A percentile compares a stretch with the other conserved stretches of the same genome.
Conservation (phyloP, 2,888 invertebrate species). For the Norana najaformis region DNA sequence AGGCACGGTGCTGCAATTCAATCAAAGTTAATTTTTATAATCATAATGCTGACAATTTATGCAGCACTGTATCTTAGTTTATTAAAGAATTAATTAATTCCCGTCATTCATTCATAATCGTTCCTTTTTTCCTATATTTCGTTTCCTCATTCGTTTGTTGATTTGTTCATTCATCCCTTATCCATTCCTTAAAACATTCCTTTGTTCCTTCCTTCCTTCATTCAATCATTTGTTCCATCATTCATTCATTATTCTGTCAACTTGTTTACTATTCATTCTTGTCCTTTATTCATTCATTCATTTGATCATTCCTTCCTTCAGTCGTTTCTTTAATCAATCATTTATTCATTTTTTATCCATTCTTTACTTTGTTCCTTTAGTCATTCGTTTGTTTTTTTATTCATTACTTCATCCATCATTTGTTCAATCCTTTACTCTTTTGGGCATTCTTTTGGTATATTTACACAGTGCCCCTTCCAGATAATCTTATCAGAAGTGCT, state of each 20-base stretch:
- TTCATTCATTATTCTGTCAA: neutral
- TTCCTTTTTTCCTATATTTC: too few relatives aligned
- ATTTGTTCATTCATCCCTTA: neutral
- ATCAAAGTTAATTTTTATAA: neutral
- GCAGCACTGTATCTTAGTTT: neutral
- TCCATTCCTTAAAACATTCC: too few relatives aligned
- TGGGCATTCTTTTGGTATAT: neutral
- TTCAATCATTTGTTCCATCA: neutral
- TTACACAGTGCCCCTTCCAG: neutral
- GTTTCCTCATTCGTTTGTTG: neutral
- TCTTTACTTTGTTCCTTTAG: neutral
- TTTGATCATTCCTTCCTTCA: neutral
- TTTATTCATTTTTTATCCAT: neutral
- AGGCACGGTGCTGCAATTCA: constrained; percentile 33
- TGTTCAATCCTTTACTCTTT: neutral
- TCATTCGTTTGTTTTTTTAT: neutral
- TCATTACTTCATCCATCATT: too few relatives aligned
- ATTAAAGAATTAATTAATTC: too few relatives aligned
- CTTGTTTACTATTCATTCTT: too few relatives aligned
- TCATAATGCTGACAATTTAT: neutral
- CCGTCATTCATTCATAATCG: too few relatives aligned
- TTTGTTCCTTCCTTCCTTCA: neutral
- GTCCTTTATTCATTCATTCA: neutral
- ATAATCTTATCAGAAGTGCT: neutral
- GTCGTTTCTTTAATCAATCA: neutral